phyloP scores from a whole-genome alignment of 2,888 invertebrate genomes.

The Apamea anceps region DNA sequence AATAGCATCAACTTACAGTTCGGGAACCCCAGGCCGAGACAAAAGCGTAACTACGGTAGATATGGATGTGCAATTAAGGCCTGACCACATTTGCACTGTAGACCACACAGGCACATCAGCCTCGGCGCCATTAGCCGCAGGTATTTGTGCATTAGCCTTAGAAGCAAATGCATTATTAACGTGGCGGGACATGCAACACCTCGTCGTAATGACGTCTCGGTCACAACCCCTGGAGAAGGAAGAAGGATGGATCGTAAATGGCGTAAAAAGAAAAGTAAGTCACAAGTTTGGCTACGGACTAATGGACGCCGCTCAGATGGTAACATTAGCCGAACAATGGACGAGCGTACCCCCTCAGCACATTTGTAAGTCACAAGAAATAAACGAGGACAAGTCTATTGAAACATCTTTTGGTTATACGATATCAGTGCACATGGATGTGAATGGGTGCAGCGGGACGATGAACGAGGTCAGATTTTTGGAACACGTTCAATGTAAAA shows the following conservation, averaged over 20 bases:
- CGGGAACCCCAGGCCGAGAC: constrained; percentile 97
- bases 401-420: constrained; percentile 94
- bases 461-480: constrained; percentile 96
- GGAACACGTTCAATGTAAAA: constrained; percentile 99
- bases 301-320: constrained; percentile 99
- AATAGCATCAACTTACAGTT: constrained; percentile 99
- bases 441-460: constrained; percentile 96
- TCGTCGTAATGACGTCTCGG: constrained; percentile 97
- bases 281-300: constrained; percentile 99
- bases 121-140: constrained; percentile 98
- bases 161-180: constrained; percentile 98
- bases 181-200: constrained; percentile 99
- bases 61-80: constrained; percentile 96
- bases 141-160: constrained; percentile 97
- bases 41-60: constrained; percentile 97
- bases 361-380: constrained; percentile 97
- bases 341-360: constrained; percentile 98
- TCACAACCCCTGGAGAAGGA: constrained; percentile 97
- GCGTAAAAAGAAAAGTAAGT: constrained; percentile 97
- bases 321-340: constrained; percentile 98
- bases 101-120: constrained; percentile 98
- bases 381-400: constrained; percentile 95
- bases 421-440: constrained; percentile 96
- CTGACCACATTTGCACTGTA: constrained; percentile 96
- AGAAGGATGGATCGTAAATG: constrained; percentile 98